Evolutionary conservation across 2,113 vertebrate species (phyloP).

Genomic region (Anhinga anhinga): DNA sequence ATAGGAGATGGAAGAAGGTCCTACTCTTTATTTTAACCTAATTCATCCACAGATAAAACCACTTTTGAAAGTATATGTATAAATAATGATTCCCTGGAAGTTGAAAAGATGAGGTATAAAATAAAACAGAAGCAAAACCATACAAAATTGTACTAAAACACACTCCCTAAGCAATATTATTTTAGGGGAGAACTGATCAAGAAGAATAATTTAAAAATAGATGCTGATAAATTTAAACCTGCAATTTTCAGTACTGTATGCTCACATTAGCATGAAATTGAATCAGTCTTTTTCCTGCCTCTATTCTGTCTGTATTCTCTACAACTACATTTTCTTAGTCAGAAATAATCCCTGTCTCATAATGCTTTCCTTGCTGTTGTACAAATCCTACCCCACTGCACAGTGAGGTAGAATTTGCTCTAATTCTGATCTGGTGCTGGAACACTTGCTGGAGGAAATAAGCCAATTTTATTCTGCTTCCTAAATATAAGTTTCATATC

Average conservation of each 20-base stretch:
- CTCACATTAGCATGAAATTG: slow-evolving; percentile 43
- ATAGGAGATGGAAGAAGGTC: background rate
- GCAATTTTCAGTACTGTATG: background rate
- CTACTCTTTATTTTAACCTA: background rate
- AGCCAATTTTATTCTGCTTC: background rate
- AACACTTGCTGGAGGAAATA: background rate
- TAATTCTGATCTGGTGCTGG: background rate
- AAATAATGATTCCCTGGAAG: background rate
- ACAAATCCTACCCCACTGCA: background rate
- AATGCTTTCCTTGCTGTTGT: background rate
- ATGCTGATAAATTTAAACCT: slow-evolving; percentile 5
- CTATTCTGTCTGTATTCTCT: background rate
- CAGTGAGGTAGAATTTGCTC: background rate
- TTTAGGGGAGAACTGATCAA: background rate
- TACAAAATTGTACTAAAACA: background rate
- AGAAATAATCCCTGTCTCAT: background rate
- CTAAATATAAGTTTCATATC: background rate
- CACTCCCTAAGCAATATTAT: background rate
- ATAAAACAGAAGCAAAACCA: background rate
- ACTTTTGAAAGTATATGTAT: background rate
- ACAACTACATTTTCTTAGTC: background rate
- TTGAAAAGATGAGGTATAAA: background rate
- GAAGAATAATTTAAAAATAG: slow-evolving; percentile 11
- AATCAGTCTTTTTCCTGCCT: slow-evolving; percentile 2
- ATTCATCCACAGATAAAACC: background rate